phyloP scores from a whole-genome alignment of 92 coral and sea anemone species.

The Micromussa lordhowensis region DNA sequence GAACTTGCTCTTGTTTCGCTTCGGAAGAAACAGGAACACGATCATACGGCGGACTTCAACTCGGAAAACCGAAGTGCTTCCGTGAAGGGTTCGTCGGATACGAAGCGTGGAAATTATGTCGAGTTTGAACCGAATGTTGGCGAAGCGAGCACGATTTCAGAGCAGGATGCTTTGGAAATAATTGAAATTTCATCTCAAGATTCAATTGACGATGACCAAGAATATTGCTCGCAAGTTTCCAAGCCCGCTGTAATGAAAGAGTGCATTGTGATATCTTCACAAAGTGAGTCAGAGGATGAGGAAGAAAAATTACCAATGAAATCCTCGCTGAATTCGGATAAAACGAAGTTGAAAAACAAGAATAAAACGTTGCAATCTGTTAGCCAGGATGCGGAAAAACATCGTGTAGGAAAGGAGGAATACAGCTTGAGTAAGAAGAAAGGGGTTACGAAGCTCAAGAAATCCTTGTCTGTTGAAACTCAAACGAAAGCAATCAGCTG shows the following conservation, averaged over 20 bases:
- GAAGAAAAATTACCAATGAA: neutral
- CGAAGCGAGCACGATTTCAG: neutral
- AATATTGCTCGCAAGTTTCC: constrained; percentile 13
- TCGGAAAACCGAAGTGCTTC: constrained; percentile 1
- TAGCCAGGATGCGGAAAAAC: neutral
- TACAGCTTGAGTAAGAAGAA: neutral
- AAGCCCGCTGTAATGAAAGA: neutral
- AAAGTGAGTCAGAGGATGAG: constrained; percentile 53
- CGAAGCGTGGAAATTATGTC: neutral
- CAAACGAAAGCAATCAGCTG: neutral
- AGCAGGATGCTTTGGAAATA: constrained; percentile 28
- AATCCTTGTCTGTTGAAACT: neutral
- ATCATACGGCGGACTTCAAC: neutral
- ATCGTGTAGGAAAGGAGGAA: neutral
- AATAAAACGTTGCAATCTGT: neutral
- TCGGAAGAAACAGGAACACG: constrained; percentile 27
- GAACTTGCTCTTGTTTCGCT: constrained; percentile 63
- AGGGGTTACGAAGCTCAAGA: neutral
- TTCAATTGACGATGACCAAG: constrained; percentile 28
- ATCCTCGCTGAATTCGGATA: neutral
- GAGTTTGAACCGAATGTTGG: neutral
- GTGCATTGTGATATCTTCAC: constrained; percentile 58
- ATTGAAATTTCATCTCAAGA: constrained; percentile 65
- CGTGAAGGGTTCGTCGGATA: neutral
- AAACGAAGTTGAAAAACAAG: neutral